These are phyloP conservation scores for Solea senegalensis DNA, from an alignment of 2,113 vertebrate species.

Conservation along the genomic window DNA sequence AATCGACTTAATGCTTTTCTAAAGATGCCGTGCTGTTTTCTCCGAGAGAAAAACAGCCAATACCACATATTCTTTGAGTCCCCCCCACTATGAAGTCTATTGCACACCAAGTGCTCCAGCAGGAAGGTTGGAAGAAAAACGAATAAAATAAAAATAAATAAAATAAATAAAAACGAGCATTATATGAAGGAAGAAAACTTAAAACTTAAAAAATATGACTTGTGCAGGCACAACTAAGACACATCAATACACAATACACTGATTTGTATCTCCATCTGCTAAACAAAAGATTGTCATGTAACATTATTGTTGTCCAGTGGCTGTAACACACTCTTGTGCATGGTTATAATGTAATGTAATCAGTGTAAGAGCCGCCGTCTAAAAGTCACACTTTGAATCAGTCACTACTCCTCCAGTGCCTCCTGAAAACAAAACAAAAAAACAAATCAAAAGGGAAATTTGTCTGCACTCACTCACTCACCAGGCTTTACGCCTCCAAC, in stretches of 20 bases:
- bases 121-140: conserved; percentile 28
- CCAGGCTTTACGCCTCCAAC: not conserved
- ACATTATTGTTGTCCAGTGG: too few relatives aligned
- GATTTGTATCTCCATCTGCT: too few relatives aligned
- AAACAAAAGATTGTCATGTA: too few relatives aligned
- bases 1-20: conserved; percentile 11
- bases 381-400: conserved; percentile 24
- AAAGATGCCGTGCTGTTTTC: not conserved
- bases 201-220: too few relatives aligned
- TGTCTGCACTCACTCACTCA: conserved; percentile 22
- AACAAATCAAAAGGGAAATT: conserved; percentile 1
- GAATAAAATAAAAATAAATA: not conserved
- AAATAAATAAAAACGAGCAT: not conserved
- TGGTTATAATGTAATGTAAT: too few relatives aligned
- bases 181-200: too few relatives aligned
- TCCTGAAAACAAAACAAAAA: conserved; percentile 9
- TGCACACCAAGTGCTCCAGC: conserved; percentile 14
- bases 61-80: conserved; percentile 12
- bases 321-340: too few relatives aligned
- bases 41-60: conserved; percentile 19
- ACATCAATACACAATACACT: too few relatives aligned
- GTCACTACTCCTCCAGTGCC: conserved; percentile 7
- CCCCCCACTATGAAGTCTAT: conserved; percentile 37
- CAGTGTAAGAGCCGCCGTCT: too few relatives aligned
- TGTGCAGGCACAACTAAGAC: too few relatives aligned